Conservation (phyloP, 2,888 invertebrate species). For the Lasioglossum leucozonium region DNA sequence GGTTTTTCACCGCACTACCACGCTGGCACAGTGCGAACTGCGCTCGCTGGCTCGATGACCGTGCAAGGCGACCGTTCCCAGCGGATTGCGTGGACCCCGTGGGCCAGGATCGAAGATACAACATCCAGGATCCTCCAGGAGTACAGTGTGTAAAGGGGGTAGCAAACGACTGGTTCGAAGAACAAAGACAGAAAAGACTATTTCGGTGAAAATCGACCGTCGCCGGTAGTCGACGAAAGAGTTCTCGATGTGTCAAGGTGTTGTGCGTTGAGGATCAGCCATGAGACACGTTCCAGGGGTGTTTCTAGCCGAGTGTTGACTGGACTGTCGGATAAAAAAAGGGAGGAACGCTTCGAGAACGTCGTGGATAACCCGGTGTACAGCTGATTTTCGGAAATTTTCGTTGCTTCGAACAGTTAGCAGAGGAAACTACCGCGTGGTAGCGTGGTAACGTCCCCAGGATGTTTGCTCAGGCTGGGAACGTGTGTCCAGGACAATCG, state of each 20-base stretch:
- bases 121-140: background rate
- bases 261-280: constrained; percentile 35
- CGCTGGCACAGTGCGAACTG: constrained; percentile 13
- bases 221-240: constrained; percentile 3
- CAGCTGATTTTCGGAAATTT: background rate
- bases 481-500: constrained; percentile 55
- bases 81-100: background rate
- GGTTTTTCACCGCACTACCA: constrained; percentile 11
- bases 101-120: background rate
- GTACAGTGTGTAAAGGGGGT: background rate
- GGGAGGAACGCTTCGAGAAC: background rate
- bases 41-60: constrained; percentile 18
- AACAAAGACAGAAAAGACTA: background rate
- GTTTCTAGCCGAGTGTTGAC: constrained; percentile 18
- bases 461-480: constrained; percentile 41
- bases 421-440: constrained; percentile 11
- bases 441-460: constrained; percentile 35
- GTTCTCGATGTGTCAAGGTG: constrained; percentile 22
- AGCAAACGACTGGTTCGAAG: background rate
- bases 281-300: constrained; percentile 29
- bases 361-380: constrained; percentile 7
- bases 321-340: background rate
- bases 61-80: constrained; percentile 3
- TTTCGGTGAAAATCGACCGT: background rate
- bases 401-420: background rate